Evolutionary conservation across 2,113 vertebrate species (phyloP).

Genomic region (Noturus placidus): DNA sequence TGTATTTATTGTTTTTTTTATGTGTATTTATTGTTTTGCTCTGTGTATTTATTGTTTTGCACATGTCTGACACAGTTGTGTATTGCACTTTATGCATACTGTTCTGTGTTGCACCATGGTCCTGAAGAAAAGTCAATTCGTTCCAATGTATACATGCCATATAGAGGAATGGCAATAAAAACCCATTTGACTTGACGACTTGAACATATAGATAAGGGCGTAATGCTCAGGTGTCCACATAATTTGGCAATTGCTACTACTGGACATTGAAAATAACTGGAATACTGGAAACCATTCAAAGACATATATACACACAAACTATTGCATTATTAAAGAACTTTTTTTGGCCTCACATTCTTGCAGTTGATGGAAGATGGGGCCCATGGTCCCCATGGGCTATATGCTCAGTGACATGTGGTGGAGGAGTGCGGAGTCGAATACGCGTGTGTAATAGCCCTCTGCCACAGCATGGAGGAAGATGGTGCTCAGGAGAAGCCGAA

Average conservation of each 20-base stretch:
- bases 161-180: too few relatives aligned
- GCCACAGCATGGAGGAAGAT: conserved; percentile 83
- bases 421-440: conserved; percentile 83
- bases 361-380: conserved; percentile 91
- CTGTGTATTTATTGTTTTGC: too few relatives aligned
- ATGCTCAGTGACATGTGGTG: conserved; percentile 86
- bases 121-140: too few relatives aligned
- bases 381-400: conserved; percentile 89
- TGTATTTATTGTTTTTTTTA: too few relatives aligned
- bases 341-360: background rate
- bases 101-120: too few relatives aligned
- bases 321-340: background rate
- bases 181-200: too few relatives aligned
- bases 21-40: too few relatives aligned
- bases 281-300: background rate
- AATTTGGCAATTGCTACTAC: background rate
- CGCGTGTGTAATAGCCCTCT: conserved; percentile 84
- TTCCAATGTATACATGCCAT: too few relatives aligned
- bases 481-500: conserved; percentile 78
- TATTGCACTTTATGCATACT: too few relatives aligned
- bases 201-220: background rate
- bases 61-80: too few relatives aligned
- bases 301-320: background rate
- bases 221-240: background rate
- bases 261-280: background rate